Percentiles rank a stretch among this genome's conserved stretches.
Conservation (phyloP, 2,113 vertebrate species). For the Protobothrops mucrosquamatus region DNA sequence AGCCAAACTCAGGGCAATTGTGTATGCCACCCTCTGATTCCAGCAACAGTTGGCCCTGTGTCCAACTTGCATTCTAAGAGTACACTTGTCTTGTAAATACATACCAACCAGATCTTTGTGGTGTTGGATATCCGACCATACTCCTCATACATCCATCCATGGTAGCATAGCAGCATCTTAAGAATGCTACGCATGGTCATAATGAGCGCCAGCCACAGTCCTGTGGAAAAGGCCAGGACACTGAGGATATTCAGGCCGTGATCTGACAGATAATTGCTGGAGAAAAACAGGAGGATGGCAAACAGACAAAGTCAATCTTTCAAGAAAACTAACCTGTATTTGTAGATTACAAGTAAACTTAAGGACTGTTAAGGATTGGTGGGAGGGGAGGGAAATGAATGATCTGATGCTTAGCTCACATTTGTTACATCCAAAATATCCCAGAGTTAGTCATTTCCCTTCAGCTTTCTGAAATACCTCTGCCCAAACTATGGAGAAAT, state of each 20-base stretch:
- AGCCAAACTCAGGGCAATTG: neutral
- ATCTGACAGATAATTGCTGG: slow-evolving; percentile 73
- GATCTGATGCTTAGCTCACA: neutral
- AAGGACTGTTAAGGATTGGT: neutral
- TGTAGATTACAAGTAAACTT: neutral
- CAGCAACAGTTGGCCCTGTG: neutral
- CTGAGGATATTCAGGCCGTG: slow-evolving; percentile 78
- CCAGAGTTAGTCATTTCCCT: neutral
- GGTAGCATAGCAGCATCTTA: slow-evolving; percentile 87
- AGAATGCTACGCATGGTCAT: slow-evolving; percentile 86
- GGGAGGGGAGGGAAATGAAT: neutral
- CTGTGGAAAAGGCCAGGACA: slow-evolving; percentile 80
- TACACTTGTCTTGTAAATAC: slow-evolving; percentile 39
- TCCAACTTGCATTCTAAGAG: neutral
- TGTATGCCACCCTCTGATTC: neutral
- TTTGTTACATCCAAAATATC: neutral
- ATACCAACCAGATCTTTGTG: slow-evolving; percentile 90
- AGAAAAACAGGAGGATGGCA: slow-evolving; percentile 21
- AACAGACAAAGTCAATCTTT: neutral
- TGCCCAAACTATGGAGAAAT: neutral
- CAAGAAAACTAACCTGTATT: neutral
- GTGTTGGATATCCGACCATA: slow-evolving; percentile 81
- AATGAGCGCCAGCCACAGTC: slow-evolving; percentile 85
- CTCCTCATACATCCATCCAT: slow-evolving; percentile 87
- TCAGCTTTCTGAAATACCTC: neutral